phyloP scores from a whole-genome alignment of 2,113 vertebrate genomes.

The Colistium nudipinnis region DNA sequence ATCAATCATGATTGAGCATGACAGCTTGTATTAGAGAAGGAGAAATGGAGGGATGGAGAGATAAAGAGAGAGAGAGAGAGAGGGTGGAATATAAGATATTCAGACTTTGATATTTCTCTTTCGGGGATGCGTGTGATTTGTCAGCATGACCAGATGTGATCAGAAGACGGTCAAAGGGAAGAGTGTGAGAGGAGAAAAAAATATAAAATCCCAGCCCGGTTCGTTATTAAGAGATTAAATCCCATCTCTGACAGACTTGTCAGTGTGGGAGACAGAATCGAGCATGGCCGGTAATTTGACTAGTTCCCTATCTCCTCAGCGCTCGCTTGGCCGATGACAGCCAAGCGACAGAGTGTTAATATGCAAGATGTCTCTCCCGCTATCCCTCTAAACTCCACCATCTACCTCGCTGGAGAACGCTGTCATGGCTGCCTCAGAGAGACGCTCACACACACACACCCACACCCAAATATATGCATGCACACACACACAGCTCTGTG shows the following conservation, averaged over 20 bases:
- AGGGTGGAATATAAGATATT: slow-evolving; percentile 63
- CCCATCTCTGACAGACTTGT: slow-evolving; percentile 83
- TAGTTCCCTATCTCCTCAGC: slow-evolving; percentile 80
- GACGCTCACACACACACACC: slow-evolving; percentile 6
- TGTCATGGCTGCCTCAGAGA: slow-evolving; percentile 49
- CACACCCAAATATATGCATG: slow-evolving; percentile 16
- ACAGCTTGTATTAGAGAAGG: slow-evolving; percentile 70
- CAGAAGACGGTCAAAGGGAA: slow-evolving; percentile 76
- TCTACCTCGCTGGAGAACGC: slow-evolving; percentile 47
- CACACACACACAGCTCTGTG: slow-evolving; percentile 7
- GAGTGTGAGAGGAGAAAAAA: slow-evolving; percentile 44
- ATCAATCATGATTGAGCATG: slow-evolving; percentile 78
- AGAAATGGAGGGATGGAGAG: slow-evolving; percentile 56
- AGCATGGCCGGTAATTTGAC: slow-evolving; percentile 83
- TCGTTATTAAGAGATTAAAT: slow-evolving; percentile 86
- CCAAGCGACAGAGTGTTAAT: slow-evolving; percentile 72
- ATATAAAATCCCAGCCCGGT: slow-evolving; percentile 52
- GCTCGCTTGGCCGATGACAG: slow-evolving; percentile 81
- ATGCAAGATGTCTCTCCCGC: slow-evolving; percentile 68
- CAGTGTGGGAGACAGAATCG: slow-evolving; percentile 79
- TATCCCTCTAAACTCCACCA: slow-evolving; percentile 51
- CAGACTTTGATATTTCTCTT: slow-evolving; percentile 70
- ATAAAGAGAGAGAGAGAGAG: slow-evolving; percentile 26
- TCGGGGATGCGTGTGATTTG: slow-evolving; percentile 80
- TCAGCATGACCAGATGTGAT: slow-evolving; percentile 82